Evolutionary conservation across 2,113 vertebrate genomes (phyloP).

Genomic region (Muscicapa adusta): DNA sequence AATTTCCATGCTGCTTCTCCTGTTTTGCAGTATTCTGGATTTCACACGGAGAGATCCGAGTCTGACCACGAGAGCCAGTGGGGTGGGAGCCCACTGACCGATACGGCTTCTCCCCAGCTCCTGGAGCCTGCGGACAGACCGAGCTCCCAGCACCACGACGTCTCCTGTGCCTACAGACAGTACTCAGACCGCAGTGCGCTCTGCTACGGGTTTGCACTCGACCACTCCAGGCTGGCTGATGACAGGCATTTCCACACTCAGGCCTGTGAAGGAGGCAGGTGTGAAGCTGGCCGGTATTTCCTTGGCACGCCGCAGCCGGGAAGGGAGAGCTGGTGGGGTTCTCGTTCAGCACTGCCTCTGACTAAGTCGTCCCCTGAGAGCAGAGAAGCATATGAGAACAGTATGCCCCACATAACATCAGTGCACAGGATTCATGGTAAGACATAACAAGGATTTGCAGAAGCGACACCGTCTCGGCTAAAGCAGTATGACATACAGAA

Average conservation of each 20-base stretch:
- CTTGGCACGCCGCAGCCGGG: constrained; percentile 82
- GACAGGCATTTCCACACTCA: constrained; percentile 81
- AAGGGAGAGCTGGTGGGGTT: constrained; percentile 88
- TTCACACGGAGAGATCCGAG: constrained; percentile 89
- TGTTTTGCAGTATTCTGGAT: constrained; percentile 87
- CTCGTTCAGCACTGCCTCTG: constrained; percentile 78
- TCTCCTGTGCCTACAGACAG: constrained; percentile 87
- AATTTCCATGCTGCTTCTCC: background rate
- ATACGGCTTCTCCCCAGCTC: constrained; percentile 88
- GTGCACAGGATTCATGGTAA: constrained; percentile 88
- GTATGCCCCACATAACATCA: constrained; percentile 84
- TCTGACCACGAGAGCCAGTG: constrained; percentile 94
- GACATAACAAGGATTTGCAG: background rate
- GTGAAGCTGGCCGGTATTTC: constrained; percentile 92
- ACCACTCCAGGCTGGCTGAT: constrained; percentile 76
- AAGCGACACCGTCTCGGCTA: background rate
- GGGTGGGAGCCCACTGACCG: constrained; percentile 90
- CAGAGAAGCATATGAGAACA: constrained; percentile 81
- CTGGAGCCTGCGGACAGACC: constrained; percentile 81
- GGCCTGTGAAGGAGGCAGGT: constrained; percentile 86
- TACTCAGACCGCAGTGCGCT: constrained; percentile 79
- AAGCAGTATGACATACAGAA: background rate
- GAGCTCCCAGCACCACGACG: constrained; percentile 75
- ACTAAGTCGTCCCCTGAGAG: constrained; percentile 85
- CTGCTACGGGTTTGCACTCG: constrained; percentile 85